Conservation (phyloP, 2,888 invertebrate species). For the Plebejus anna region DNA sequence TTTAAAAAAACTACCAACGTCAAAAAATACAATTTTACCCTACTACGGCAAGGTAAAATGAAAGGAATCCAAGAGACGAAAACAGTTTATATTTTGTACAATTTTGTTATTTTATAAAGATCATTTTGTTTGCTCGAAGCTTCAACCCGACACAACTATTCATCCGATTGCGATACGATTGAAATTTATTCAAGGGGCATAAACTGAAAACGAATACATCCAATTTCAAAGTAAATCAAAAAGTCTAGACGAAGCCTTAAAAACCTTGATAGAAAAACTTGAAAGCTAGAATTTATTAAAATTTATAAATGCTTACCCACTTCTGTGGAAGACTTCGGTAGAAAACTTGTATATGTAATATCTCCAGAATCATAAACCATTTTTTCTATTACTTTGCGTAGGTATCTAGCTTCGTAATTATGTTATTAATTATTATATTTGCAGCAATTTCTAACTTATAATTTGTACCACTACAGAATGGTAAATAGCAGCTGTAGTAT, state of each 20-base stretch:
- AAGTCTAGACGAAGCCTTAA: constrained; percentile 23
- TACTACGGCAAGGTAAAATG: too few species aligned
- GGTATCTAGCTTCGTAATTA: background rate
- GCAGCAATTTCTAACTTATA: background rate
- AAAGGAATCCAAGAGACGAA: background rate
- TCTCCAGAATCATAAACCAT: background rate
- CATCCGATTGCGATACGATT: background rate
- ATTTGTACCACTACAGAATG: too few species aligned
- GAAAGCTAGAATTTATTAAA: background rate
- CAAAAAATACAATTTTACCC: too few species aligned
- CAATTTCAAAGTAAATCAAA: constrained; percentile 19
- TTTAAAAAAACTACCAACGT: too few species aligned
- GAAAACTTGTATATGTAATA: background rate
- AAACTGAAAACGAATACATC: constrained; percentile 16
- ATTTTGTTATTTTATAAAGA: background rate
- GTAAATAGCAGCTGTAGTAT: too few species aligned
- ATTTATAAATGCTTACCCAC: background rate
- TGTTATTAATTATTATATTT: background rate
- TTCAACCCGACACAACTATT: background rate
- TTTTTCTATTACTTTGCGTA: background rate
- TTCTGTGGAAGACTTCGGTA: background rate
- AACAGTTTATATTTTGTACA: background rate
- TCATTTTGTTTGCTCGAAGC: background rate
- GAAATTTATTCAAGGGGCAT: background rate
- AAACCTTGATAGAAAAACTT: background rate